Evolutionary conservation across 2,888 invertebrate genomes (phyloP).

Genomic region (Parnassius mnemosyne): DNA sequence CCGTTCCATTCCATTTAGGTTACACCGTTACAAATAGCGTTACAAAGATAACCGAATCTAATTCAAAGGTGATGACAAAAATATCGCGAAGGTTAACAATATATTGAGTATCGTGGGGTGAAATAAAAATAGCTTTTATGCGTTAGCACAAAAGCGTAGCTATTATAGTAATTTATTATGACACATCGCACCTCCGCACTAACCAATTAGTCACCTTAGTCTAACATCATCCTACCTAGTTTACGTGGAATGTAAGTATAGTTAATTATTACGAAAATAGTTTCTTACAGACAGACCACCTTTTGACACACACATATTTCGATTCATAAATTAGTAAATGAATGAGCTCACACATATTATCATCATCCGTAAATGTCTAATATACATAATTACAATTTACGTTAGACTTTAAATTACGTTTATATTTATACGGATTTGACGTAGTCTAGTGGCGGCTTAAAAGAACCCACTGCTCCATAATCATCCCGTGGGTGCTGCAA

Average conservation of each 20-base stretch:
- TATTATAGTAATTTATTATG: slow-evolving; percentile 1
- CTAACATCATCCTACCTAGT: neutral
- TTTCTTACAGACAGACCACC: neutral
- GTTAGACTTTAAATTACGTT: too few relatives aligned
- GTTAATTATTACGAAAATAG: slow-evolving; percentile 12
- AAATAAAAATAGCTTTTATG: slow-evolving; percentile 19
- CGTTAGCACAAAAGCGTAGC: slow-evolving; percentile 2
- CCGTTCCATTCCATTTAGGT: neutral
- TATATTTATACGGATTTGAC: too few relatives aligned
- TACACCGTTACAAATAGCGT: neutral
- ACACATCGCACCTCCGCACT: slow-evolving; percentile 19
- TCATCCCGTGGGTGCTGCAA: too few relatives aligned
- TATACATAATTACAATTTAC: too few relatives aligned
- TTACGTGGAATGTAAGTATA: slow-evolving; percentile 10
- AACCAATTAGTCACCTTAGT: slow-evolving; percentile 17
- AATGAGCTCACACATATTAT: too few relatives aligned
- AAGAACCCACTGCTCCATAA: too few relatives aligned
- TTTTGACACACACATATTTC: too few relatives aligned
- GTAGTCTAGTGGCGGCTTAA: too few relatives aligned
- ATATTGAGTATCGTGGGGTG: slow-evolving; percentile 9
- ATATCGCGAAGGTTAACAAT: slow-evolving; percentile 26
- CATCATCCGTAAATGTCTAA: too few relatives aligned
- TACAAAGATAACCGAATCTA: slow-evolving; percentile 14
- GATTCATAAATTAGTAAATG: too few relatives aligned
- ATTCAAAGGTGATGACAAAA: slow-evolving; percentile 19